Evolutionary conservation across 2,888 invertebrate species (phyloP).

Genomic region (Nephrotoma appendiculata): DNA sequence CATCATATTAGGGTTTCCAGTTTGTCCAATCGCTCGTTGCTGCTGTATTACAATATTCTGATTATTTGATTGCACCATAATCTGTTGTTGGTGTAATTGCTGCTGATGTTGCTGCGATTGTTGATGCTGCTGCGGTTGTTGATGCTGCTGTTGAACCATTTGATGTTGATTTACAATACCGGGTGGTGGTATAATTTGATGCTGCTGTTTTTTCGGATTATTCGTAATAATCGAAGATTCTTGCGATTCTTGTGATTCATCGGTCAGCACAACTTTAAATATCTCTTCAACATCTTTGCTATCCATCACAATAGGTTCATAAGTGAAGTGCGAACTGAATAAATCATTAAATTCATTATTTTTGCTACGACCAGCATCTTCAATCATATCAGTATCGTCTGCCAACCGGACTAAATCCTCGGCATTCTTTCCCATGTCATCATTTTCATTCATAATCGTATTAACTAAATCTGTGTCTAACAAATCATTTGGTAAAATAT

Average conservation of each 20-base stretch:
- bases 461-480: constrained; percentile 51
- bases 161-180: constrained; percentile 5
- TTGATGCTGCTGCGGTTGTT: constrained; percentile 4
- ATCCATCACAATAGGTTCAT: constrained; percentile 73
- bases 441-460: constrained; percentile 49
- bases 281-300: constrained; percentile 84
- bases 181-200: constrained; percentile 2
- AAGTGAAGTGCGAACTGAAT: constrained; percentile 51
- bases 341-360: constrained; percentile 51
- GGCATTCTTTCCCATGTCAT: constrained; percentile 22
- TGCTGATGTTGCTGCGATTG: constrained; percentile 9
- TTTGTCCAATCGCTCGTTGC: neutral
- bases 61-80: neutral
- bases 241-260: constrained; percentile 63
- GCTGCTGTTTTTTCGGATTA: neutral
- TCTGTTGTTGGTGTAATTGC: constrained; percentile 6
- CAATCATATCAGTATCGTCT: neutral
- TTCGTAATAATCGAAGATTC: constrained; percentile 39
- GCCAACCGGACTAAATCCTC: constrained; percentile 1
- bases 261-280: constrained; percentile 78
- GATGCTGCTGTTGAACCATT: constrained; percentile 6
- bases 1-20: neutral
- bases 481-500: constrained; percentile 48
- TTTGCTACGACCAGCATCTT: constrained; percentile 28
- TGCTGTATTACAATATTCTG: constrained; percentile 1